phyloP scores from a whole-genome alignment of 1,140 invertebrate genomes.

The Panagrolaimus sp. region DNA sequence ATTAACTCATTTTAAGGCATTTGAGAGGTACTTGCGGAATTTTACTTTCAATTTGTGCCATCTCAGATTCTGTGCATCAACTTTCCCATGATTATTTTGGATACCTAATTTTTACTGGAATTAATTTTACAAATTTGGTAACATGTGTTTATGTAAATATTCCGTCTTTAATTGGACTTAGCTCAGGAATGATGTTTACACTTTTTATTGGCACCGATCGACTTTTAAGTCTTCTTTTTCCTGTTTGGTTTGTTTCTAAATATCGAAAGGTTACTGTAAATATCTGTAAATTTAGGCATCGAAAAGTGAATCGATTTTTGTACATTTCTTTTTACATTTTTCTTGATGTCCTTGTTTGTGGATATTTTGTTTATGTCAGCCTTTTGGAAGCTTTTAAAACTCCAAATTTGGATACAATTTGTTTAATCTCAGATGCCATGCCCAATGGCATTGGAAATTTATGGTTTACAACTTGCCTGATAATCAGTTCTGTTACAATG shows the following conservation, averaged over 20 bases:
- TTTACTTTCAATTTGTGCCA: not conserved
- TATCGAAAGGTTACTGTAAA: too few species aligned
- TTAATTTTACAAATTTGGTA: not conserved
- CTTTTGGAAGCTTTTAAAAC: not conserved
- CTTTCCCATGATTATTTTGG: not conserved
- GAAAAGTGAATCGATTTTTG: not conserved
- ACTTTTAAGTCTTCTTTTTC: not conserved
- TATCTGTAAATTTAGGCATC: not conserved
- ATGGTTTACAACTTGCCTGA: constrained; percentile 11
- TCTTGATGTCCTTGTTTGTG: too few species aligned
- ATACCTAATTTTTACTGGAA: not conserved
- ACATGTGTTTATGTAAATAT: constrained; percentile 1
- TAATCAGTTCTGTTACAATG: not conserved
- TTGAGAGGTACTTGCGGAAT: constrained; percentile 2
- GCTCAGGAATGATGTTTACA: not conserved
- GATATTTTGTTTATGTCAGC: too few species aligned
- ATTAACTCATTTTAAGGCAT: not conserved
- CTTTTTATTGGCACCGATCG: not conserved
- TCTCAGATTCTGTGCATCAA: not conserved
- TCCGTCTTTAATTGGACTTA: not conserved
- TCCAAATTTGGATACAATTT: constrained; percentile 1
- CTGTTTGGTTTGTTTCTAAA: too few species aligned
- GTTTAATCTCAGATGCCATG: not conserved
- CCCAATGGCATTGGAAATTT: not conserved
- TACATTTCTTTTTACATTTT: not conserved